Conservation (phyloP, 2,888 invertebrate genomes). For the Calliphora vomitoria region DNA sequence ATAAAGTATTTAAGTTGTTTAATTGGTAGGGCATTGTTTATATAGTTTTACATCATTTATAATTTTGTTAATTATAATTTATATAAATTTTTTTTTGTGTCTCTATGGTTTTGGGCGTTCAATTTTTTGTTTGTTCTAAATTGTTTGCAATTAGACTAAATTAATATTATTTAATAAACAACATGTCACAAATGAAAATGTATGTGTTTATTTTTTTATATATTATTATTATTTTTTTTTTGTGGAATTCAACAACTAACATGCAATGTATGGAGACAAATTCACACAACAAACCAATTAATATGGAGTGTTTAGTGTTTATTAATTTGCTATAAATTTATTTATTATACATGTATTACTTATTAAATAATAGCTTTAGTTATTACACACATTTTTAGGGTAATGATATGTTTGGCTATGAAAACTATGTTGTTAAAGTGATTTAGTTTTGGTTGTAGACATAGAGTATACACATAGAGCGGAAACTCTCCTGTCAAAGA, state of each 20-base stretch:
- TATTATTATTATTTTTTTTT: too few species aligned
- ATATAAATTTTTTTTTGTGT: constrained; percentile 6
- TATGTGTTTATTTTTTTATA: neutral
- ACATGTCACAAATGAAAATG: constrained; percentile 46
- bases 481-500: too few species aligned
- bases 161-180: constrained; percentile 54
- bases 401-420: too few species aligned
- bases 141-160: constrained; percentile 62
- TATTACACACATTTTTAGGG: too few species aligned
- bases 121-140: constrained; percentile 38
- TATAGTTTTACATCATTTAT: constrained; percentile 23
- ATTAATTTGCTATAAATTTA: constrained; percentile 55
- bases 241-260: neutral
- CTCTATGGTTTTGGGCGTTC: neutral
- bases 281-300: constrained; percentile 38
- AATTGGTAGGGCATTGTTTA: constrained; percentile 3
- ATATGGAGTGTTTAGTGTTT: constrained; percentile 49
- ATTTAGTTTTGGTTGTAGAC: too few species aligned
- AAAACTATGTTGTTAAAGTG: too few species aligned
- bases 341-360: too few species aligned
- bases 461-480: too few species aligned
- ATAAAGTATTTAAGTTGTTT: neutral
- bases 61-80: constrained; percentile 54
- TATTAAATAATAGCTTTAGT: too few species aligned
- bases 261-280: constrained; percentile 19